A percentile compares a stretch with the other conserved stretches of the same genome.
These are phyloP conservation scores for Ictidomys tridecemlineatus DNA, from an alignment of 2,113 vertebrate genomes.

Conservation along the genomic window DNA sequence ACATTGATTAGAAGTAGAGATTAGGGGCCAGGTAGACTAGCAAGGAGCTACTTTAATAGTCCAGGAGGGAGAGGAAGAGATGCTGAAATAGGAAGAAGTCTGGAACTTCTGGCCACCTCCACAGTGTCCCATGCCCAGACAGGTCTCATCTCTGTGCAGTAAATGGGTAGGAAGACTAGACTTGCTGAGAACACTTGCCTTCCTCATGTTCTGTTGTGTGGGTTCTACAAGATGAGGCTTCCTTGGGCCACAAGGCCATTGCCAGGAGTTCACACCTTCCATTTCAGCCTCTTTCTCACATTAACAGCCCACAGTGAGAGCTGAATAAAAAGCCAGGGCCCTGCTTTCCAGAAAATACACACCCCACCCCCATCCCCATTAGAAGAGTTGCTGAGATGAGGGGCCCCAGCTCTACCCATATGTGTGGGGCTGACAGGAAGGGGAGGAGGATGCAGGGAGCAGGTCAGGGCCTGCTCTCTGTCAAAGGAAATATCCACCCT, in stretches of 20 bases:
- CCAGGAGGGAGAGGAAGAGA: background rate
- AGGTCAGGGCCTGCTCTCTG: slow-evolving; percentile 46
- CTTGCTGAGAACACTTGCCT: background rate
- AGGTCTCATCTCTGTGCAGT: background rate
- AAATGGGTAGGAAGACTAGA: background rate
- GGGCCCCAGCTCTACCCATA: background rate
- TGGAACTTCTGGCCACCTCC: background rate
- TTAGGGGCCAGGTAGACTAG: background rate
- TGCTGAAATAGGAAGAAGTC: background rate
- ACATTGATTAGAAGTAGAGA: slow-evolving; percentile 4
- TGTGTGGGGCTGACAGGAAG: slow-evolving; percentile 50
- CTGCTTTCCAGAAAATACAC: background rate
- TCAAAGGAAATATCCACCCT: slow-evolving; percentile 71
- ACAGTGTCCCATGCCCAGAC: background rate
- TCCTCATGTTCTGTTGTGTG: background rate
- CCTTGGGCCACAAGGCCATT: background rate
- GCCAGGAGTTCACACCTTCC: background rate
- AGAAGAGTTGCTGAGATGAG: background rate
- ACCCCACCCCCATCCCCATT: background rate
- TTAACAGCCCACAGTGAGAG: slow-evolving; percentile 17
- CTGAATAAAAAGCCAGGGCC: slow-evolving; percentile 12
- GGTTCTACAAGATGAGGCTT: background rate
- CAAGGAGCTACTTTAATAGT: background rate
- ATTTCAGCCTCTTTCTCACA: slow-evolving; percentile 19
- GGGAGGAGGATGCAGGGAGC: background rate